These are phyloP conservation scores for Chromoteleia sp. DNA, from an alignment of 2,888 invertebrate genomes.

Conservation along the genomic window DNA sequence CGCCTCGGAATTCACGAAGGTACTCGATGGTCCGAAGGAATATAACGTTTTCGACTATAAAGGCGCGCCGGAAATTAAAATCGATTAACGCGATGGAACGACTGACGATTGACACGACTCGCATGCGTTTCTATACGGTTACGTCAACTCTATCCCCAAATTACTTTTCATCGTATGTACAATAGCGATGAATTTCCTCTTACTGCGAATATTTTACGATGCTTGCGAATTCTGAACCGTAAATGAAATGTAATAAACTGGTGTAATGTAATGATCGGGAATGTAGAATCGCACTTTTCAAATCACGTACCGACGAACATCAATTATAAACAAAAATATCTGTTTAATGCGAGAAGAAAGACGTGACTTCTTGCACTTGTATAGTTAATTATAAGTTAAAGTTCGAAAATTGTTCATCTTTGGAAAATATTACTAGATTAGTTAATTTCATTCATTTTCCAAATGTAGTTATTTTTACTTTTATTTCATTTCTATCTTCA, in stretches of 20 bases:
- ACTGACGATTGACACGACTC: slow-evolving; percentile 51
- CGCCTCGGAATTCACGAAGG: slow-evolving; percentile 54
- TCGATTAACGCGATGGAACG: slow-evolving; percentile 75
- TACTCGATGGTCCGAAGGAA: slow-evolving; percentile 61
- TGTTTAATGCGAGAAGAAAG: not conserved
- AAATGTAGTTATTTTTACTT: too few species aligned
- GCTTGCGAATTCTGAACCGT: slow-evolving; percentile 14
- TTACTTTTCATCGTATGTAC: slow-evolving; percentile 60
- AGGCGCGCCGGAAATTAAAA: slow-evolving; percentile 79
- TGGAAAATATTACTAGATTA: too few species aligned
- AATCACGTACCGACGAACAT: not conserved
- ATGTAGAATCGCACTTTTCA: not conserved
- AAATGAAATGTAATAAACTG: slow-evolving; percentile 29
- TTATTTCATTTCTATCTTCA: too few species aligned
- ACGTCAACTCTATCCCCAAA: slow-evolving; percentile 61
- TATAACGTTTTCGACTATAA: slow-evolving; percentile 69
- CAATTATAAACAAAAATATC: slow-evolving; percentile 8
- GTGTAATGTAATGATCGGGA: slow-evolving; percentile 26
- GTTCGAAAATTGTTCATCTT: too few species aligned
- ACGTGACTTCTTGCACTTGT: too few species aligned
- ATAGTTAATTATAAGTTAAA: too few species aligned
- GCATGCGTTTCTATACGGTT: slow-evolving; percentile 30
- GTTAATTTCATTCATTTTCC: too few species aligned
- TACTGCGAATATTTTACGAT: slow-evolving; percentile 54
- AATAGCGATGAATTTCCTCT: slow-evolving; percentile 50